phyloP scores from a whole-genome alignment of 2,113 vertebrate genomes.

The Sinocyclocheilus rhinocerous region DNA sequence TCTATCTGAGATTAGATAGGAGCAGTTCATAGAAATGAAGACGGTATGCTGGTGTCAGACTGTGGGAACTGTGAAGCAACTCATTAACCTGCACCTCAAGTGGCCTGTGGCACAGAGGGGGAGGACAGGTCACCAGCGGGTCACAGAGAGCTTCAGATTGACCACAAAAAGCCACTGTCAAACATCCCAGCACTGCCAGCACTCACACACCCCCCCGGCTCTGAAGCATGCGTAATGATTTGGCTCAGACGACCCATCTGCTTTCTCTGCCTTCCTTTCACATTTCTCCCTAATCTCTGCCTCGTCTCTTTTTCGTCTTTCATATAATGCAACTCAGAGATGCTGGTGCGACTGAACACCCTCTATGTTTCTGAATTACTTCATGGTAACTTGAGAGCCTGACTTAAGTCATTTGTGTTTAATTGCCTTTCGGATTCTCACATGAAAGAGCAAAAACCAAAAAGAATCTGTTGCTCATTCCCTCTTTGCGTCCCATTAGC shows the following conservation, averaged over 20 bases:
- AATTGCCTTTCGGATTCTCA: not conserved
- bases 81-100: slow-evolving; percentile 49
- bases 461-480: slow-evolving; percentile 11
- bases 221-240: not conserved
- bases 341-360: not conserved
- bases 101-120: slow-evolving; percentile 30
- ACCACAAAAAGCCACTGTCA: slow-evolving; percentile 4
- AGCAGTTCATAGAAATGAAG: not conserved
- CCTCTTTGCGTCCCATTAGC: not conserved
- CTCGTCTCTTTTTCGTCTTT: not conserved
- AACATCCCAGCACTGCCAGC: not conserved
- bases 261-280: not conserved
- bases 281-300: not conserved
- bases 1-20: slow-evolving; percentile 4
- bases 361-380: not conserved
- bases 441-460: slow-evolving; percentile 19
- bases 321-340: not conserved
- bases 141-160: not conserved
- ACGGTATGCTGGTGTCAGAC: not conserved
- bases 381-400: not conserved
- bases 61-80: slow-evolving; percentile 32
- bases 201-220: not conserved
- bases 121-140: slow-evolving; percentile 16
- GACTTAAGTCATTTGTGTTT: not conserved
- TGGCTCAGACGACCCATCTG: not conserved